Percentiles rank a stretch among this genome's conserved stretches.
Evolutionary conservation across 1,140 invertebrate genomes (phyloP).

Genomic region (Brachionus calyciflorus): DNA sequence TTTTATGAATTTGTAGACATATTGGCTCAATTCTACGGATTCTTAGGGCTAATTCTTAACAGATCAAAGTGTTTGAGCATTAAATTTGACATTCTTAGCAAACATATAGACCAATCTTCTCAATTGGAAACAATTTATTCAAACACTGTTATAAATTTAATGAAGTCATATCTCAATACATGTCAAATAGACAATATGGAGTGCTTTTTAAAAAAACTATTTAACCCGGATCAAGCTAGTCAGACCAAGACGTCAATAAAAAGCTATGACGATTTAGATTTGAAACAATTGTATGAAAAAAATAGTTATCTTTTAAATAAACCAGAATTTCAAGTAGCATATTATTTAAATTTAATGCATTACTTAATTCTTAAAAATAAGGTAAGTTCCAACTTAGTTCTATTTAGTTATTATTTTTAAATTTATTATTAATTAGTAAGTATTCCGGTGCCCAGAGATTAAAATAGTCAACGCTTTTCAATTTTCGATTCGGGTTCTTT

Average conservation of each 20-base stretch:
- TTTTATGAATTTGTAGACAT: conserved; percentile 10
- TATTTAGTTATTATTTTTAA: too few relatives aligned
- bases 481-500: too few relatives aligned
- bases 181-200: conserved; percentile 8
- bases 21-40: conserved; percentile 23
- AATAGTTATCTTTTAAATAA: conserved; percentile 3
- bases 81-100: not conserved
- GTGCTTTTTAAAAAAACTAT: not conserved
- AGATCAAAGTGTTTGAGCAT: conserved; percentile 5
- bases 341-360: conserved; percentile 17
- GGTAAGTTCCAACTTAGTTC: too few relatives aligned
- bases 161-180: conserved; percentile 33
- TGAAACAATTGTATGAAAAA: not conserved
- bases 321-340: not conserved
- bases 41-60: not conserved
- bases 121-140: not conserved
- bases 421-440: too few relatives aligned
- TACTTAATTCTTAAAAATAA: conserved; percentile 16
- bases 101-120: not conserved
- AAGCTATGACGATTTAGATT: not conserved
- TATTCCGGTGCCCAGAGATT: too few relatives aligned
- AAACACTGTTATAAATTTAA: not conserved
- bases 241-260: not conserved
- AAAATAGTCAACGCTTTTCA: too few relatives aligned
- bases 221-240: not conserved